Base-by-base conservation (phyloP, 2,888 invertebrate genomes). In the Cantharis flavilabris region DNA sequence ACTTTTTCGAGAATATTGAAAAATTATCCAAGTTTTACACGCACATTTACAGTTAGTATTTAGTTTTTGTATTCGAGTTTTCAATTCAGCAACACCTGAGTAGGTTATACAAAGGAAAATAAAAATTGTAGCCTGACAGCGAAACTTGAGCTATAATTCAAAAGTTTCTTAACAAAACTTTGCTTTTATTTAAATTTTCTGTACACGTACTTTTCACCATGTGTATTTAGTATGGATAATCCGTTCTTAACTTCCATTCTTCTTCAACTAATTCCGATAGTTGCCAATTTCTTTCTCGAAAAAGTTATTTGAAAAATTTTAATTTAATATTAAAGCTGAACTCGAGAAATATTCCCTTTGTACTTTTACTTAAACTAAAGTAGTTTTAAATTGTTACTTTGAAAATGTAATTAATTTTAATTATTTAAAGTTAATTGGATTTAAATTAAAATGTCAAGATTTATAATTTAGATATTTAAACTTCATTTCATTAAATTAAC, bases 111-210 rank as follows among this genome's bases (percentile, higher is more conserved):
- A 49, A 49, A 49, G n/a, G 33, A 49, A 49, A 49, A 49, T 49
- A 49, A 49, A n/a, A 49, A 49, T 49, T n/a, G 33, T 11, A 49
- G 1, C 33, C n/a, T 65, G 72, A 33, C 18, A 71, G 64, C 63
- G 16, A 71, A 71, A 72, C 30, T 72, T 33, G 9, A 16, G 33
- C 67, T 67, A 72, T 72, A 72, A 72, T 72, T 72, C 72, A 72
- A 72, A 72, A 72, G 33, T 20, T 72, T 72, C 16, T 49, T 23
- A 13, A 64, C 18, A 30, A 67, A 72, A 72, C 72, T 72, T 72
- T 14, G 64, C 72, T 72, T 72, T 72, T 20, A 72, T 72, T 33
- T 23, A 65, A 26, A 72, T 65, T 33, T 49, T 65, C 33, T 72
- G 72, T 65, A 72, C 14, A 18, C 20, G 72, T 65, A 72, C 67